A percentile compares a stretch with the other conserved stretches of the same genome.
phyloP scores from a whole-genome alignment of 2,113 vertebrate species.

The Puntigrus tetrazona region DNA sequence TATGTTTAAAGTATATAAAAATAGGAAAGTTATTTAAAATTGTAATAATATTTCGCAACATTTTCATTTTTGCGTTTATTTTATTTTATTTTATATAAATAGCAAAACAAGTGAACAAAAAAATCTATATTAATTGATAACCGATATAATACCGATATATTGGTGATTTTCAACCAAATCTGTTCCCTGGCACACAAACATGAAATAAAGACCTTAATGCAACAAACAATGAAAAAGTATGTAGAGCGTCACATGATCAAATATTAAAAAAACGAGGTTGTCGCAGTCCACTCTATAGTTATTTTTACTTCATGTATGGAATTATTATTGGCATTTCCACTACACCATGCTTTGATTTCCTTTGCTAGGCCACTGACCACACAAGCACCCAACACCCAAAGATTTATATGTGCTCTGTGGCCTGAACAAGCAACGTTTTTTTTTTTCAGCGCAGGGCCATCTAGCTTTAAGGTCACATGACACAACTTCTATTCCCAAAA shows the following conservation, averaged over 20 bases:
- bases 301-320: neutral
- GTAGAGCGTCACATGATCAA: conserved; percentile 4
- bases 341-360: neutral
- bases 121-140: no score
- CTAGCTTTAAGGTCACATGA: neutral
- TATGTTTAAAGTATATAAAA: neutral
- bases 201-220: neutral
- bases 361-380: conserved; percentile 17
- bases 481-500: neutral
- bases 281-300: neutral
- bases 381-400: conserved; percentile 20
- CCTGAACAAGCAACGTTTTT: neutral
- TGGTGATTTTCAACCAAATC: neutral
- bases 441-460: neutral
- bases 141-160: neutral
- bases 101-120: no score
- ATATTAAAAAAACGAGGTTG: neutral
- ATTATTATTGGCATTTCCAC: neutral
- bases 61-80: no score
- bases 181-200: neutral
- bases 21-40: neutral
- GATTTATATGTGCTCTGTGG: neutral
- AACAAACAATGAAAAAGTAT: neutral
- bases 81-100: no score
- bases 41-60: no score